These are phyloP conservation scores for Acrobasis suavella DNA, from an alignment of 2,888 invertebrate species.

Conservation along the genomic window DNA sequence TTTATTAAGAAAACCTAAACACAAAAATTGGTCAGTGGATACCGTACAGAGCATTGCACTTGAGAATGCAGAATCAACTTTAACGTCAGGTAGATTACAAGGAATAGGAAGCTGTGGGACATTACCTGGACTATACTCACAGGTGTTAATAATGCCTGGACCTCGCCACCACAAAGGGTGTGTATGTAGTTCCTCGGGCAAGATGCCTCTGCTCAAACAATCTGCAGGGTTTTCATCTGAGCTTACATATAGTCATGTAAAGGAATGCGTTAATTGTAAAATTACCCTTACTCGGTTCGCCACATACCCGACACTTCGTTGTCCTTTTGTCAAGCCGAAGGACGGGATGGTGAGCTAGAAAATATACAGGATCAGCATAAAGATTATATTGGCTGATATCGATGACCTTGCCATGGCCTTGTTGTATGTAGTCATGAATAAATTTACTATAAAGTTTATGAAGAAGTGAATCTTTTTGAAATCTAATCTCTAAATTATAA, in stretches of 20 bases:
- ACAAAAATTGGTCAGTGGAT: too few species aligned
- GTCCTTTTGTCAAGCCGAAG: slow-evolving; percentile 26
- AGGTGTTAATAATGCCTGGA: background rate
- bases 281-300: slow-evolving; percentile 18
- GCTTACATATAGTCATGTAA: background rate
- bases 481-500: slow-evolving; percentile 23
- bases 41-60: slow-evolving; percentile 5
- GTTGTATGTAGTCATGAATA: slow-evolving; percentile 26
- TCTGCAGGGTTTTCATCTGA: slow-evolving; percentile 7
- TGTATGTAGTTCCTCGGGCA: background rate
- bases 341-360: slow-evolving; percentile 31
- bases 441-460: slow-evolving; percentile 23
- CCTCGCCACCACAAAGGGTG: slow-evolving; percentile 12
- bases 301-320: slow-evolving; percentile 19
- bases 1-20: background rate
- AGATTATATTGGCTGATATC: slow-evolving; percentile 11
- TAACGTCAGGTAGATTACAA: slow-evolving; percentile 7
- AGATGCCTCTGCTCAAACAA: slow-evolving; percentile 10
- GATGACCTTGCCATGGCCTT: slow-evolving; percentile 19
- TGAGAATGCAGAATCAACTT: slow-evolving; percentile 3
- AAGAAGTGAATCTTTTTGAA: slow-evolving; percentile 7
- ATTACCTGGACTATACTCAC: background rate
- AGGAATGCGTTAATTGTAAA: background rate
- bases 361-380: slow-evolving; percentile 28
- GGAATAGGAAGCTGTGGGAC: too few species aligned